Evolutionary conservation across 1,140 invertebrate genomes (phyloP).

Genomic region (Scaptomyza montana): DNA sequence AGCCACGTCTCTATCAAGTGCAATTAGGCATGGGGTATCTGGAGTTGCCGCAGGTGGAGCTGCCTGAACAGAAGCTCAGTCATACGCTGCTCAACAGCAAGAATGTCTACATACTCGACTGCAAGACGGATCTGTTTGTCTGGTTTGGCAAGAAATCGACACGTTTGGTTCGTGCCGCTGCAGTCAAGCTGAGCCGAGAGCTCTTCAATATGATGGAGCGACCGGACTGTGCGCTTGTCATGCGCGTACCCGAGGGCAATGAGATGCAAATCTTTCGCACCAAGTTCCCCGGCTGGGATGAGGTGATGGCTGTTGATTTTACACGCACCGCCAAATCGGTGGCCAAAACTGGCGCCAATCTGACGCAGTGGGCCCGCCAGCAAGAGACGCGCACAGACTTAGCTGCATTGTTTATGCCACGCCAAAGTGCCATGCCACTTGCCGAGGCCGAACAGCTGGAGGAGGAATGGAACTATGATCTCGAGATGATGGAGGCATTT

Average conservation of each 20-base stretch:
- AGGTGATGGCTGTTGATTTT: conserved; percentile 99
- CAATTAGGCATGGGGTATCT: conserved; percentile 98
- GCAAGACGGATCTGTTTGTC: conserved; percentile 97
- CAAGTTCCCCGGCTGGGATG: conserved; percentile 99
- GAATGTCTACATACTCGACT: conserved; percentile 99
- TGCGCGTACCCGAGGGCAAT: conserved; percentile 94
- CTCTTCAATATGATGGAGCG: conserved; percentile 96
- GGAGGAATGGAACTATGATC: conserved; percentile 97
- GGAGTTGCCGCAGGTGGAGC: conserved; percentile 97
- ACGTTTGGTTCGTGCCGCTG: conserved; percentile 96
- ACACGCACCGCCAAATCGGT: conserved; percentile 99
- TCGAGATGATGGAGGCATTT: conserved; percentile 98
- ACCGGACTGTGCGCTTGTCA: conserved; percentile 94
- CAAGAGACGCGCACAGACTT: conserved; percentile 96
- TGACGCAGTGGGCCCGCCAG: conserved; percentile 95
- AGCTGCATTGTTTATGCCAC: conserved; percentile 96
- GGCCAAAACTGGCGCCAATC: conserved; percentile 96
- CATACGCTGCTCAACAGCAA: conserved; percentile 93
- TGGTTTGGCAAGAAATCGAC: conserved; percentile 99
- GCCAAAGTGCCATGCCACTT: conserved; percentile 94
- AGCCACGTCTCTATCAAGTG: conserved; percentile 96
- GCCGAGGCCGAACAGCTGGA: conserved; percentile 95
- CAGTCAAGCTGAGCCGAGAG: conserved; percentile 97
- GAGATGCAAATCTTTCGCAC: conserved; percentile 96
- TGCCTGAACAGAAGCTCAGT: conserved; percentile 90